Conservation (phyloP, 2,797 vertebrate genomes). For the Prunella strophiata region DNA sequence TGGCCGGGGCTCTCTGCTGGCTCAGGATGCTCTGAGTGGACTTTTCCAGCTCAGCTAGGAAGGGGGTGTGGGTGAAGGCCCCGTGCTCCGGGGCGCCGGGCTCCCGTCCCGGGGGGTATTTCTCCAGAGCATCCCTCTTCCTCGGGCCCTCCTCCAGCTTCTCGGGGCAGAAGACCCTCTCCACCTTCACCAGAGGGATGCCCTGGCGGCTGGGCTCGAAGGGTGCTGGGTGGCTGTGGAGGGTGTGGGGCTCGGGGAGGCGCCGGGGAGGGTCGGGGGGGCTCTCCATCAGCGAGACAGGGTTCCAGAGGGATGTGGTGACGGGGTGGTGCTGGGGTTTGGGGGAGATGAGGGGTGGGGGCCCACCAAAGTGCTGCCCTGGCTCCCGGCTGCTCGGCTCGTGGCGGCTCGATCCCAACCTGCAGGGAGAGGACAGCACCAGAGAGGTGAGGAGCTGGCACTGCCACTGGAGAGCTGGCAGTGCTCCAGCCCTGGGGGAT, state of each 20-base stretch:
- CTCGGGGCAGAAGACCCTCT: constrained; percentile 78
- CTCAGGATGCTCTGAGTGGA: constrained; percentile 89
- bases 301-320: constrained; percentile 94
- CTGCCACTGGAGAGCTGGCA: accelerated
- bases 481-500: accelerated
- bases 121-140: constrained; percentile 85
- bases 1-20: constrained; percentile 85
- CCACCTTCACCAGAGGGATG: constrained; percentile 80
- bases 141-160: constrained; percentile 84
- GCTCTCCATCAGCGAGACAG: constrained; percentile 89
- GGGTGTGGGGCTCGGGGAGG: constrained; percentile 80
- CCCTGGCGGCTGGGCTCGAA: constrained; percentile 84
- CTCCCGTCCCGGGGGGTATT: constrained; percentile 82
- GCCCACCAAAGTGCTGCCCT: constrained; percentile 89
- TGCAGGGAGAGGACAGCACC: constrained; percentile 34
- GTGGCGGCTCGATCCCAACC: constrained; percentile 85
- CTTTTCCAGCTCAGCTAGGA: constrained; percentile 92
- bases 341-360: constrained; percentile 95
- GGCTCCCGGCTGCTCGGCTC: constrained; percentile 84
- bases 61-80: constrained; percentile 80
- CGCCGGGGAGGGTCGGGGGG: constrained; percentile 82
- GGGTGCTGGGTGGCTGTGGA: constrained; percentile 74
- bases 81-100: constrained; percentile 71
- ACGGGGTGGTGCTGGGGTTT: constrained; percentile 87
- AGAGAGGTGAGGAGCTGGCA: not conserved